Conservation (phyloP, 2,113 vertebrate species). For the Gorsachius goisagi region DNA sequence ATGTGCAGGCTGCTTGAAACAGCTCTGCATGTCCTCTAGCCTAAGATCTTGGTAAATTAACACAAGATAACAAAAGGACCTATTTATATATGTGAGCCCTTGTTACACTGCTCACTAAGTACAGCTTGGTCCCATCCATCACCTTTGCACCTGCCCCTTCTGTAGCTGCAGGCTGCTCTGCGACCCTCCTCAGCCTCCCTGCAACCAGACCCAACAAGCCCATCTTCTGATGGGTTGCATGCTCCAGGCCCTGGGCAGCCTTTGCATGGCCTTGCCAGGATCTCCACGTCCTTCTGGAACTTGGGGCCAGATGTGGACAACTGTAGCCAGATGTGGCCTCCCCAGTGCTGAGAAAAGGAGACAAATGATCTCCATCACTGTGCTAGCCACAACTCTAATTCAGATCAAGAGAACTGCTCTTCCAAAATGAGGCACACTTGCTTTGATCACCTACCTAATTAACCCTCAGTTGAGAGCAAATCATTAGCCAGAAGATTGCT, state of each 20-base stretch:
- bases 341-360: neutral
- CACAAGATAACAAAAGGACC: neutral
- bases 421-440: neutral
- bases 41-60: neutral
- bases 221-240: neutral
- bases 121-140: neutral
- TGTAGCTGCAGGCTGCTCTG: too few species aligned
- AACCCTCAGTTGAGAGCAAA: neutral
- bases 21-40: neutral
- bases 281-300: neutral
- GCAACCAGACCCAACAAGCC: neutral
- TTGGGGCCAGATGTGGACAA: neutral
- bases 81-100: neutral
- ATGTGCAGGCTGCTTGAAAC: neutral
- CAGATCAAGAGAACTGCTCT: neutral
- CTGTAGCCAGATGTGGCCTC: neutral
- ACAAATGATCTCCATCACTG: neutral
- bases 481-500: neutral
- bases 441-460: neutral
- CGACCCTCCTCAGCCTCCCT: neutral
- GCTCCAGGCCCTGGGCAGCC: neutral
- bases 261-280: neutral
- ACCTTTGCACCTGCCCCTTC: neutral
- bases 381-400: neutral
- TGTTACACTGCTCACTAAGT: neutral